Percentiles rank a stretch among this genome's conserved stretches.
Evolutionary conservation across 2,888 invertebrate genomes (phyloP).

Genomic region (Patella caerulea): DNA sequence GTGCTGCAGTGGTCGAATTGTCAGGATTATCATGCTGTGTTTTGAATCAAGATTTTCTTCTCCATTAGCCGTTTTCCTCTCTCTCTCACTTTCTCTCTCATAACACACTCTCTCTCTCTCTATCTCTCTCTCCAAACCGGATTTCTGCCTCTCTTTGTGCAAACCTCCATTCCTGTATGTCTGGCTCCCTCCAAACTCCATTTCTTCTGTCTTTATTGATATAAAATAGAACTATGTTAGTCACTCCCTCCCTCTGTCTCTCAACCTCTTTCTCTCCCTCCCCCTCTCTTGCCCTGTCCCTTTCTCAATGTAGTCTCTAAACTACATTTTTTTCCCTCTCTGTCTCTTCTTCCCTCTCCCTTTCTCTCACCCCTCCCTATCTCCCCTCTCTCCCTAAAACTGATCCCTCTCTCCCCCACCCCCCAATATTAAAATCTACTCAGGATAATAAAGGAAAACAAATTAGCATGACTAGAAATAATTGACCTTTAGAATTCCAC

Average conservation of each 20-base stretch:
- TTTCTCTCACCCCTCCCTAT: not conserved
- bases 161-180: too few relatives aligned
- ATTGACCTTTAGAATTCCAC: too few relatives aligned
- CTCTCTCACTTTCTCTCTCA: not conserved
- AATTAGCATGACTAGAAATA: too few relatives aligned
- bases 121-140: not conserved
- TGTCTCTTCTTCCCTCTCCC: not conserved
- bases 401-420: not conserved
- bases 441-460: too few relatives aligned
- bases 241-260: not conserved
- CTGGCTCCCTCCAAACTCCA: too few relatives aligned
- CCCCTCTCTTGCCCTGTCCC: not conserved
- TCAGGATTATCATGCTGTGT: not conserved
- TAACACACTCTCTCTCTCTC: not conserved
- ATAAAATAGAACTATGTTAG: too few relatives aligned
- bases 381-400: too few relatives aligned
- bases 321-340: too few relatives aligned
- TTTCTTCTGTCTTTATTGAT: too few relatives aligned
- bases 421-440: too few relatives aligned
- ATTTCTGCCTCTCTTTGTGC: not conserved
- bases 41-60: too few relatives aligned
- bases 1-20: not conserved
- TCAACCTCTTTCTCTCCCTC: conserved; percentile 14
- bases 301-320: too few relatives aligned
- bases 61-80: not conserved